Percentiles rank a stretch among this genome's conserved stretches.
phyloP scores from a whole-genome alignment of 2,888 invertebrate species.

The Phaonia tiefii region DNA sequence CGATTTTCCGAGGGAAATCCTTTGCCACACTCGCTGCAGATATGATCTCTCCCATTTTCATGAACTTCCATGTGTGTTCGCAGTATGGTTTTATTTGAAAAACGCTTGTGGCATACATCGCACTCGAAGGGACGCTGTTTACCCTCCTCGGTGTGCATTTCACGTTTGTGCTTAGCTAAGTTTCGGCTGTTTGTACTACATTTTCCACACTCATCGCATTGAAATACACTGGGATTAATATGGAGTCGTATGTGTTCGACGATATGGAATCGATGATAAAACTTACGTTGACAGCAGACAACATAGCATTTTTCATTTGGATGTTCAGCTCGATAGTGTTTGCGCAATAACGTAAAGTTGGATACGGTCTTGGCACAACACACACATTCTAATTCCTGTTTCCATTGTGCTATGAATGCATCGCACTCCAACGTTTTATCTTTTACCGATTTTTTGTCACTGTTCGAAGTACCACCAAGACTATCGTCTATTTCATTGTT shows the following conservation, averaged over 20 bases:
- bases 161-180: constrained; percentile 65
- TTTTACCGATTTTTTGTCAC: constrained; percentile 23
- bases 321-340: constrained; percentile 67
- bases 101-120: constrained; percentile 64
- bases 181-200: constrained; percentile 64
- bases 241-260: constrained; percentile 69
- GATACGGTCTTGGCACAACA: constrained; percentile 54
- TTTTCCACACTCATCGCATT: constrained; percentile 67
- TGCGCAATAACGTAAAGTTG: constrained; percentile 65
- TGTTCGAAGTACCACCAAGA: neutral
- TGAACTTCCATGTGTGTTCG: constrained; percentile 68
- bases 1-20: constrained; percentile 63
- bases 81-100: constrained; percentile 58
- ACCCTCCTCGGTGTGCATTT: constrained; percentile 57
- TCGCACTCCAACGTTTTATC: constrained; percentile 66
- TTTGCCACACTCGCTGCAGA: constrained; percentile 70
- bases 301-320: constrained; percentile 64
- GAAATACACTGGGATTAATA: constrained; percentile 68
- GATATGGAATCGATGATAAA: constrained; percentile 65
- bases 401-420: constrained; percentile 67
- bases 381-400: constrained; percentile 63
- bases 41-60: constrained; percentile 57
- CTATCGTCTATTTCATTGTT: constrained; percentile 34
- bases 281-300: constrained; percentile 68
- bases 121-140: constrained; percentile 60